Evolutionary conservation across 2,797 vertebrate species (phyloP), one percentile per base, ranked within the genome.

Genomic region (Myripristis jacobus): DNA sequence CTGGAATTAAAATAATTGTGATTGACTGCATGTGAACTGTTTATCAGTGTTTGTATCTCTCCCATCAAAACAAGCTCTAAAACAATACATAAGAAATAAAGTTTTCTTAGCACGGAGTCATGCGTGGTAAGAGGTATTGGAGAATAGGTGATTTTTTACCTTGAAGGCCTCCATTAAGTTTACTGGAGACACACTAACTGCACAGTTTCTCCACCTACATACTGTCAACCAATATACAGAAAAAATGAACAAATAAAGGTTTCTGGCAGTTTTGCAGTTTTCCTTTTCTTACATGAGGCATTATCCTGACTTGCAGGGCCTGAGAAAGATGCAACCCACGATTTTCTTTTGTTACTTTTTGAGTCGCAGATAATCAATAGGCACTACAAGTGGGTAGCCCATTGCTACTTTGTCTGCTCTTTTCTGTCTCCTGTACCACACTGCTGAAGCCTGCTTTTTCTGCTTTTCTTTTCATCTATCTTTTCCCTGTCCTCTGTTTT

Each of bases 361-460:
- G 78, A 87, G 64, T 75, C 69, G 41, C 53, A 58, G 46, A 67
- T 80, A 87, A 89, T 92, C 88, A 78, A 89, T 92, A 83, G 25
- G 21, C 44, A 73, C 70, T 72, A 82, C 70, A 84, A 77, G 77
- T 79, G 72, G 57, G 58, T 51, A 59, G 51, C 57, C 64, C 55
- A 76, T 70, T 71, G 70, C 51, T 73, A 66, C 75, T 55, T 77
- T 75, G 60, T 73, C 70, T 75, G 73, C 58, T 81, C 47, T 80
- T 58, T 46, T 38, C 52, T 55, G 57, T 75, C 61, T 63, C 67
- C 70, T 63, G 31, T 18, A 44, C 60, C 57, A 19, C 59, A 70
- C 70, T 53, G 54, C 66, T 43, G 24, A 74, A 75, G 69, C 36
- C 51, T 8, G 2, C 21, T 50, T 29, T 47, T 71, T 82, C 67